Conservation (phyloP, 2,797 vertebrate species). For the Fundulus diaphanus region DNA sequence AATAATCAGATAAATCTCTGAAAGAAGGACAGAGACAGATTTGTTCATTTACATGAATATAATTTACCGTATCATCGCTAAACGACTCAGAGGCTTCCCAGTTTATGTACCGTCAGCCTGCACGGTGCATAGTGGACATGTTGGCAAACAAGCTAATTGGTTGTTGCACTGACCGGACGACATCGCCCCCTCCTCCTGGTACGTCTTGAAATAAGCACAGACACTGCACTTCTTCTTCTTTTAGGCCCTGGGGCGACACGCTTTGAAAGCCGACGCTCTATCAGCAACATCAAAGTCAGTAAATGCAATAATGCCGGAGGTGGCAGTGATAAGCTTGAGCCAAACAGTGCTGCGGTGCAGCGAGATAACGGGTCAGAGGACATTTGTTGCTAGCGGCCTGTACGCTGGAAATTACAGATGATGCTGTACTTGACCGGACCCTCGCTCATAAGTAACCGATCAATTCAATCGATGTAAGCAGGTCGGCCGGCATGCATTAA, state of each 20-base stretch:
- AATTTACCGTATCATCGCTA: not conserved
- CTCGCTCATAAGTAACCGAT: not conserved
- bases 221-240: slow-evolving; percentile 37
- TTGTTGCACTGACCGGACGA: slow-evolving; percentile 13
- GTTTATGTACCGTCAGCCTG: not conserved
- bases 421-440: not conserved
- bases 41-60: no score
- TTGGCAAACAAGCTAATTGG: slow-evolving; percentile 19
- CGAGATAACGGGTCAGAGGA: slow-evolving; percentile 42
- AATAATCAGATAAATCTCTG: not conserved
- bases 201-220: slow-evolving; percentile 15
- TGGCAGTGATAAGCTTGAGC: slow-evolving; percentile 43
- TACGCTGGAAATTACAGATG: slow-evolving; percentile 3
- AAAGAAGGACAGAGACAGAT: not conserved
- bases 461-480: not conserved
- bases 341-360: slow-evolving; percentile 32
- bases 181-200: not conserved
- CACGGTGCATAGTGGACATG: slow-evolving; percentile 1
- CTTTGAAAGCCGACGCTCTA: slow-evolving; percentile 40
- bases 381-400: slow-evolving; percentile 9
- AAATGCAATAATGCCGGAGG: slow-evolving; percentile 46
- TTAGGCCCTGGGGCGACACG: slow-evolving; percentile 32
- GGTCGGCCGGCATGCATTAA: not conserved
- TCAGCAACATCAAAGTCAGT: slow-evolving; percentile 60
- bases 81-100: not conserved